These are phyloP conservation scores for Deilephila elpenor DNA, from an alignment of 2,888 invertebrate genomes.

Conservation along the genomic window DNA sequence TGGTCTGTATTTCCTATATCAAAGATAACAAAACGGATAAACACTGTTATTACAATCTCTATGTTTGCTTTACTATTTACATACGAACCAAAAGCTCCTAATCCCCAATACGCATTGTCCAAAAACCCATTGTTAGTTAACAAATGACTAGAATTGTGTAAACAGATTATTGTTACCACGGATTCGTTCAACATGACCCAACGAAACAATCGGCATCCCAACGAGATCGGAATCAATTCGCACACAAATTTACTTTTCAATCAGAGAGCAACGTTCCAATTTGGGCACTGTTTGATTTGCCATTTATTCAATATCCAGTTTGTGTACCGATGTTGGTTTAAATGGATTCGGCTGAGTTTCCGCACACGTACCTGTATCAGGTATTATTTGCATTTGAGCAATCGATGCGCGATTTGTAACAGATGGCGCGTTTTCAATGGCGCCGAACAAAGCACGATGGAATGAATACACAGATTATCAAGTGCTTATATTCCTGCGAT, in stretches of 20 bases:
- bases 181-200: not conserved
- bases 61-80: not conserved
- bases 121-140: not conserved
- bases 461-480: too few relatives aligned
- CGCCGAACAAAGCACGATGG: too few relatives aligned
- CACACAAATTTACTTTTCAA: constrained; percentile 23
- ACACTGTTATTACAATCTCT: not conserved
- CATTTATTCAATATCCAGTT: constrained; percentile 54
- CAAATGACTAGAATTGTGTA: not conserved
- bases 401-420: not conserved
- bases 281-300: constrained; percentile 33
- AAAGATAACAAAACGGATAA: not conserved
- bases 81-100: not conserved
- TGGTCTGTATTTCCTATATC: not conserved
- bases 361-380: not conserved
- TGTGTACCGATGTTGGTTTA: constrained; percentile 7
- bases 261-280: constrained; percentile 17
- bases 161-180: not conserved
- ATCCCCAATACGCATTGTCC: not conserved
- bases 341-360: constrained; percentile 5
- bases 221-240: constrained; percentile 13
- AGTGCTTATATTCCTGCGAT: too few relatives aligned
- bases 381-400: constrained; percentile 8
- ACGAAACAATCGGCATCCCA: not conserved
- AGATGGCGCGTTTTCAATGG: not conserved